Conservation (phyloP, 2,888 invertebrate species). For the Lordiphosa fenestrarum region DNA sequence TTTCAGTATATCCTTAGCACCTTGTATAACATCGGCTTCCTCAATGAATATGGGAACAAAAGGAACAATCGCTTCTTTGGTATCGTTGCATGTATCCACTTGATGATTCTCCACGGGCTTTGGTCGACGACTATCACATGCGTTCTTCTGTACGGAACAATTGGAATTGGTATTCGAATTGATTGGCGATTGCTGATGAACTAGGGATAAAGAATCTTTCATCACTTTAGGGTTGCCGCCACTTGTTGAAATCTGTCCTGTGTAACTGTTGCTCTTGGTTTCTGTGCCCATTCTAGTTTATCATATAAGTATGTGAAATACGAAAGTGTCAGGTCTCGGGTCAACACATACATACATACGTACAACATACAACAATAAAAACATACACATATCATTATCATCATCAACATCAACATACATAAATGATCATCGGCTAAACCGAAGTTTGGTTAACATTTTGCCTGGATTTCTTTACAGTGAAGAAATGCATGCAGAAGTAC, state of each 20-base stretch:
- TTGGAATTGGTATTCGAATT: conserved; percentile 34
- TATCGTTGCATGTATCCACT: conserved; percentile 14
- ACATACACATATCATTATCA: background rate
- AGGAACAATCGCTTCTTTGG: conserved; percentile 59
- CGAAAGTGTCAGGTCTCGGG: conserved; percentile 72
- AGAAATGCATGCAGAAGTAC: no score
- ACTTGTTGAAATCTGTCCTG: conserved; percentile 73
- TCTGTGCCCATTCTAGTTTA: conserved; percentile 77
- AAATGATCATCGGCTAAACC: background rate
- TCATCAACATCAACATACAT: background rate
- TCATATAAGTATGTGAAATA: conserved; percentile 64
- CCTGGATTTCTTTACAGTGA: no score
- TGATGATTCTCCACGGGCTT: conserved; percentile 21
- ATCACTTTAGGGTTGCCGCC: conserved; percentile 71
- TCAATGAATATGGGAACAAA: conserved; percentile 83
- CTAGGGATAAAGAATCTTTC: conserved; percentile 74
- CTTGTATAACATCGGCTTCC: conserved; percentile 85
- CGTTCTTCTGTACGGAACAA: conserved; percentile 31
- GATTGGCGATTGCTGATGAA: conserved; percentile 50
- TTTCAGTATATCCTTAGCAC: conserved; percentile 85
- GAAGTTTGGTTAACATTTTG: background rate
- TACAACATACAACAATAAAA: conserved; percentile 10
- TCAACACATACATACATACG: conserved; percentile 33
- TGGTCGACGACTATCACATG: conserved; percentile 47
- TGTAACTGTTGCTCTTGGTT: conserved; percentile 76